Evolutionary conservation across 2,113 vertebrate genomes (phyloP).

Genomic region (Eupsittula cactorum): DNA sequence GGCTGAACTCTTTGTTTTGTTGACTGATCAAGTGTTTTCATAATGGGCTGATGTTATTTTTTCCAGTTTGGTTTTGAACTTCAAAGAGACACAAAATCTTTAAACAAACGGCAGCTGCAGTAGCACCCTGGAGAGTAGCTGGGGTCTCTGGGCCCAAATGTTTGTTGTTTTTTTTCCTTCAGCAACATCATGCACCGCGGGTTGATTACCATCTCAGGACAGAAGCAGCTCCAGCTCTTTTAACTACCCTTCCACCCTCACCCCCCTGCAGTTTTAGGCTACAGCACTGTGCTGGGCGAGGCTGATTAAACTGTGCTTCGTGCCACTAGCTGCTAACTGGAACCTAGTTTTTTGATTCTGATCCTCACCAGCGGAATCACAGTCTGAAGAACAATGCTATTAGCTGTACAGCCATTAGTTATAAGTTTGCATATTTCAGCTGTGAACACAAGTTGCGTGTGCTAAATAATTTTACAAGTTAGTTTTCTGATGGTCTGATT

Average conservation of each 20-base stretch:
- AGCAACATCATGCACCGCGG: background rate
- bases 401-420: background rate
- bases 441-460: background rate
- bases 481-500: background rate
- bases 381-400: background rate
- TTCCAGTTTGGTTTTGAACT: slow-evolving; percentile 34
- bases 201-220: background rate
- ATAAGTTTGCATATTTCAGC: background rate
- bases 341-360: background rate
- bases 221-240: background rate
- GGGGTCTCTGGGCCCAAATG: background rate
- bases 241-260: background rate
- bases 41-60: background rate
- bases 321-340: background rate
- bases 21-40: background rate
- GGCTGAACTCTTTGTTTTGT: background rate
- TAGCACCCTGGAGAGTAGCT: slow-evolving; percentile 6
- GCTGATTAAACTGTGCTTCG: background rate
- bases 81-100: slow-evolving; percentile 7
- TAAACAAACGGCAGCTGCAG: slow-evolving; percentile 29
- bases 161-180: background rate
- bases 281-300: background rate
- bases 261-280: background rate
- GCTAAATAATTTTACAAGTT: background rate
- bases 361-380: background rate